phyloP scores from a whole-genome alignment of 2,113 vertebrate species.

The Platycercus adscitus region DNA sequence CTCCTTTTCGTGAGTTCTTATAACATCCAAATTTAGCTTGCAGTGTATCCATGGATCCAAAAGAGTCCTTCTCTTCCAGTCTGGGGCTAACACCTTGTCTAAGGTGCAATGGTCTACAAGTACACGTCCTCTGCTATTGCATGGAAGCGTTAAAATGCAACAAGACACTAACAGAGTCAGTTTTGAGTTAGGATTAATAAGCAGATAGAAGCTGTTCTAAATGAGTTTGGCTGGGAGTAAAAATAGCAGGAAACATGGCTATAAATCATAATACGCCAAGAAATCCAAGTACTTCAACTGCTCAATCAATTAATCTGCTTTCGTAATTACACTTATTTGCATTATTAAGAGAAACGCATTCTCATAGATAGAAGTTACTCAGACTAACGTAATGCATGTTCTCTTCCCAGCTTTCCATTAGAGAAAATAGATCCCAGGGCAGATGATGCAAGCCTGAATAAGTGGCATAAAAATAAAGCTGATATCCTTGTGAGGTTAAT shows the following conservation, averaged over 20 bases:
- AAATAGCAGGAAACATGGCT: constrained; percentile 53
- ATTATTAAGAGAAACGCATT: constrained; percentile 39
- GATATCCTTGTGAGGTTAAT: background rate
- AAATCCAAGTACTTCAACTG: constrained; percentile 34
- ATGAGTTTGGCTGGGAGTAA: constrained; percentile 20
- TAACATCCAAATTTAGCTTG: background rate
- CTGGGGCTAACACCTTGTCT: background rate
- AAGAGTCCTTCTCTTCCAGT: background rate
- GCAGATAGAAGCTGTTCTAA: background rate
- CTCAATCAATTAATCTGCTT: constrained; percentile 58
- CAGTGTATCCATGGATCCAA: fast-evolving
- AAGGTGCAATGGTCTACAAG: background rate
- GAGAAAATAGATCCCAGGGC: constrained; percentile 5
- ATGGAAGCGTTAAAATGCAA: background rate
- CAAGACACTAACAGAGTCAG: background rate
- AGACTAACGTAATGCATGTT: constrained; percentile 15
- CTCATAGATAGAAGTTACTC: constrained; percentile 9
- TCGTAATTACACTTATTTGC: constrained; percentile 39
- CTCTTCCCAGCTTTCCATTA: constrained; percentile 48
- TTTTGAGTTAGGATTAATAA: constrained; percentile 35
- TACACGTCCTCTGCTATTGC: background rate
- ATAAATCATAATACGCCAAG: constrained; percentile 34
- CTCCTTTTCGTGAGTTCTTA: background rate
- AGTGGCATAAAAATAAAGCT: constrained; percentile 22
- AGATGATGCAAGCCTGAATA: constrained; percentile 35